Base-by-base conservation (phyloP, 2,888 invertebrate species). In the Drosophila setosimentum region DNA sequence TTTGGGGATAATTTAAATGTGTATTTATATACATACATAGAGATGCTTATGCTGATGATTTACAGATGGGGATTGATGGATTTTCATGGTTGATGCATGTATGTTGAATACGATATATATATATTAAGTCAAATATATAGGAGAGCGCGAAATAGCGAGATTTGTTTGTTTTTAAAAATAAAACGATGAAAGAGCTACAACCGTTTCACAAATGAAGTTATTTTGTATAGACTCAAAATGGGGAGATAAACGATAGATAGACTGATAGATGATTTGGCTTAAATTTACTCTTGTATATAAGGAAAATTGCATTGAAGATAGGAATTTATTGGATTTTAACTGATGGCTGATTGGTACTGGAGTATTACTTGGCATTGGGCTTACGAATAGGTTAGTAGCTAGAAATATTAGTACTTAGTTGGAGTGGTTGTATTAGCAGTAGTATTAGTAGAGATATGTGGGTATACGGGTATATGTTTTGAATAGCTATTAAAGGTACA, bases 401-500 rank as follows among this genome's bases (percentile, higher is more conserved):
- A 61, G 53, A 53, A 65, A 21, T 51, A 50, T 53, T 42, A 40
- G 45, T 53, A 66, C 35, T 33, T 57, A 57, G 42, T 67, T n/a
- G 32, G 42, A 49, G 49, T 51, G 66, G 42, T 59, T 53, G 51
- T 54, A 68, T 29, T 55, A 60, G 29, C 58, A 58, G 58, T 66
- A 37, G 49, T 51, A 29, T 72, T 68, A 57, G 49, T 68, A 50
- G 51, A 68, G 35, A 16, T 29, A 21, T 62, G 76, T 70, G 58
- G 67, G 73, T 72, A 67, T 53, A 50, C 33, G 54, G 32, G 29
- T 72, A 76, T 72, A 63, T 53, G 40, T n/a, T 68, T 61, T 48
- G 45, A 71, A 16, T 76, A 58, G 53, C 33, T 80, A 76, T 73
- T 57, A 45, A 54, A 49, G 53, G 32, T 60, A 63, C 53, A 74